Evolutionary conservation across 2,888 invertebrate genomes (phyloP), one percentile per base, ranked within the genome.

Genomic region (Sesamia inferens): DNA sequence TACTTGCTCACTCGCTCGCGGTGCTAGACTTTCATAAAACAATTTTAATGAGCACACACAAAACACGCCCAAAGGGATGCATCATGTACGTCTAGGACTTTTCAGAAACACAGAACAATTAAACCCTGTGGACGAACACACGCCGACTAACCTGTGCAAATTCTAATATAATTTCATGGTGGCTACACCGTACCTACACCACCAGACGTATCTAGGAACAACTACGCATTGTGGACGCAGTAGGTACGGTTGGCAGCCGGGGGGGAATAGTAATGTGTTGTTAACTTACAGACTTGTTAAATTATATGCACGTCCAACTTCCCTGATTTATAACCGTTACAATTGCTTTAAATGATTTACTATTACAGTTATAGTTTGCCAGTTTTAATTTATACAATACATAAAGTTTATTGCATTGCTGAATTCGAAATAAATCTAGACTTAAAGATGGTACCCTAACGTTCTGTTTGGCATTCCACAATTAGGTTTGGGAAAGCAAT

Each of bases 241-340:
- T 59, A 58, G 55, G 67, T 68, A 66, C 71, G 71, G 58, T 62
- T 84, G 82, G 84, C 81, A 82, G 77, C 86, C 83, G 75, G 83
- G 87, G 87, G 88, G 88, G 90, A 88, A 90, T 89, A 90, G 88
- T 89, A 90, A 89, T 88, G 88, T 89, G 86, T 87, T 88, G 88
- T 85, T 90, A 90, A 90, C 87, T 90, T 89, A 91, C 88, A 77
- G 87, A 89, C 88, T 89, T 86, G 90, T 90, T 89, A 90, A 90
- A 90, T 90, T 89, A 88, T 91, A 90, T 91, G 90, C 90, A 89
- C 87, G 90, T 90, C 88, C 84, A 89, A 90, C 87, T 90, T 88
- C 85, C 84, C 81, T 88, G 88, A 90, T 91, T 91, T 91, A 91
- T 91, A 83, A 82, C 82, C 84, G 80, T 85, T 84, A 86, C 85